Evolutionary conservation across 2,888 invertebrate species (phyloP).

Genomic region (Drosophila monieri): DNA sequence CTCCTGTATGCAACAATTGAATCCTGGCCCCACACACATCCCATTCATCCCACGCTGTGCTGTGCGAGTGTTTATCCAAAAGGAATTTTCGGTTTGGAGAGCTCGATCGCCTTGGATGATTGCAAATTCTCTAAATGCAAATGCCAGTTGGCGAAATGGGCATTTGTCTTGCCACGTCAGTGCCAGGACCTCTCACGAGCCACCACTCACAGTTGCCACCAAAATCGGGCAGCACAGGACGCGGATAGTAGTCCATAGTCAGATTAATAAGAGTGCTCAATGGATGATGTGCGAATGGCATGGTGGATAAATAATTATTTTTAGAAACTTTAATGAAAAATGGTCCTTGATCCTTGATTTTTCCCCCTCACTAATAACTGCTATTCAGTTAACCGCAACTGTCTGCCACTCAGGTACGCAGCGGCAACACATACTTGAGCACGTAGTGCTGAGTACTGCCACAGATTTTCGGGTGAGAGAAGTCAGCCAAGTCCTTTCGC

Average conservation of each 20-base stretch:
- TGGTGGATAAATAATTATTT: too few relatives aligned
- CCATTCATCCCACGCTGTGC: not conserved
- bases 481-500: constrained; percentile 26
- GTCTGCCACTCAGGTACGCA: constrained; percentile 25
- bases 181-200: constrained; percentile 33
- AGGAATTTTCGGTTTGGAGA: not conserved
- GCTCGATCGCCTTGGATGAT: constrained; percentile 11
- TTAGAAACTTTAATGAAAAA: too few relatives aligned
- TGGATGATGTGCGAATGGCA: too few relatives aligned
- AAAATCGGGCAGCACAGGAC: not conserved
- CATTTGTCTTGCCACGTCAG: constrained; percentile 69
- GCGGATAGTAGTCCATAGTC: too few relatives aligned
- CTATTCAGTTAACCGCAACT: constrained; percentile 8
- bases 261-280: too few relatives aligned
- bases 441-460: constrained; percentile 53
- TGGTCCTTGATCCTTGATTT: too few relatives aligned
- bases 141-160: constrained; percentile 64
- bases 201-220: constrained; percentile 6
- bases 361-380: not conserved
- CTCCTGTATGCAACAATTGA: constrained; percentile 34
- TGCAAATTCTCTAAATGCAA: constrained; percentile 46
- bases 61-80: not conserved
- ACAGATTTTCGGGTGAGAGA: constrained; percentile 26
- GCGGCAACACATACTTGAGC: constrained; percentile 69
- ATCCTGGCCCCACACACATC: not conserved